Conservation (phyloP, 2,113 vertebrate species). For the Micromys minutus region DNA sequence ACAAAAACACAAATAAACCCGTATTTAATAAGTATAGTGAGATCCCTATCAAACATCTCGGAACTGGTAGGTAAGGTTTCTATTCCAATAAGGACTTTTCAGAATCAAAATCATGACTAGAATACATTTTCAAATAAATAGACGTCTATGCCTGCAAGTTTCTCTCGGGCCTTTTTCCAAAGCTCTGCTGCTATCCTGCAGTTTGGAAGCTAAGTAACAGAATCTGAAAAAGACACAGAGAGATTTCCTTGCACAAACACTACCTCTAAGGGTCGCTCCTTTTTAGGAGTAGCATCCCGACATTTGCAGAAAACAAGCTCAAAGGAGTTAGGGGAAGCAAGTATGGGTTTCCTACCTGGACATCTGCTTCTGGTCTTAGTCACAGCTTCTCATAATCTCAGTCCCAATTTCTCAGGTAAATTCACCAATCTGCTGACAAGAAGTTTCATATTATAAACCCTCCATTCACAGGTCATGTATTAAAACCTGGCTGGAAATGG, state of each 20-base stretch:
- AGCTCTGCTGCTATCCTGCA: not conserved
- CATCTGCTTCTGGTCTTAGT: slow-evolving; percentile 55
- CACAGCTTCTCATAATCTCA: slow-evolving; percentile 42
- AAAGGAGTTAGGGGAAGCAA: not conserved
- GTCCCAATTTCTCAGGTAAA: slow-evolving; percentile 64
- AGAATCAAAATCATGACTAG: slow-evolving; percentile 17
- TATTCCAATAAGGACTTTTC: slow-evolving; percentile 52
- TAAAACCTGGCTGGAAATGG: slow-evolving; percentile 56
- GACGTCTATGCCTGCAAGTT: not conserved
- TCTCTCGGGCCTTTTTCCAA: slow-evolving; percentile 23
- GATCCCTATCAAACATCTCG: slow-evolving; percentile 8
- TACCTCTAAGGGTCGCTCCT: not conserved
- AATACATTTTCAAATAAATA: slow-evolving; percentile 51
- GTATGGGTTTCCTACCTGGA: slow-evolving; percentile 62
- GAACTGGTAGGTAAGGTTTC: slow-evolving; percentile 43
- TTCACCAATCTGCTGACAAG: slow-evolving; percentile 66
- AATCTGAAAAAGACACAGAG: not conserved
- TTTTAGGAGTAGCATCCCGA: not conserved
- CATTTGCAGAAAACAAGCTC: slow-evolving; percentile 4
- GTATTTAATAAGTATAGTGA: slow-evolving; percentile 15
- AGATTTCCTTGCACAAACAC: not conserved
- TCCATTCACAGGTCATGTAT: slow-evolving; percentile 12
- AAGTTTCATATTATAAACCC: slow-evolving; percentile 58
- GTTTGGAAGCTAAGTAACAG: slow-evolving; percentile 42
- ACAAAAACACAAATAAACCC: not conserved